Base-by-base conservation (phyloP, 2,113 vertebrate genomes). In the Pelecanoides urinatrix region DNA sequence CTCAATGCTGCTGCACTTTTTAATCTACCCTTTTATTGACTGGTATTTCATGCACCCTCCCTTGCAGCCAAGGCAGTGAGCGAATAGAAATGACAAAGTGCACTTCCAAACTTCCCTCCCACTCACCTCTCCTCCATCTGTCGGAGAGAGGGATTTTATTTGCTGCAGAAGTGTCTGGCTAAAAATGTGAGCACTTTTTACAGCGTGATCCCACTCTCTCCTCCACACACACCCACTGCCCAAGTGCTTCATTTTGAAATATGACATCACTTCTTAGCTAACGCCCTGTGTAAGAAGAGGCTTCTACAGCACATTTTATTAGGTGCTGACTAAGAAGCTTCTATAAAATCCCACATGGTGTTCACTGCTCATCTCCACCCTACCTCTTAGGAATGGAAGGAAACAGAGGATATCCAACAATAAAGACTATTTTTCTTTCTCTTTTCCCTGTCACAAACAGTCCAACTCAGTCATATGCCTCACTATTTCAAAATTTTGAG, bases 181-280 rank as follows among this genome's bases (percentile, higher is more conserved):
- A 97, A 97, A 97, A 96, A 96, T 95, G 94, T 91, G 92, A 96
- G 94, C 67, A 52, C 94, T 97, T 94, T 88, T 95, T 94, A 77
- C 86, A 91, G 94, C 80, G 91, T 26, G 59, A 92, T 92, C 95
- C 96, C 66, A 92, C 93, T 92, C 75, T 94, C 97, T 97, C 96
- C 96, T 97, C 97, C 95, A 96, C 85, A 63, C 77, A 96, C 97
- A 91, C 96, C 94, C 92, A 97, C 95, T 86, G 86, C 85, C 94
- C 92, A 96, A 96, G 95, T 66, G 91, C 82, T 91, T 89, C 76
- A 42, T 59, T 94, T 95, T 59, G 36, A 94, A 92, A 77, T 74
- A 91, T n/a, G 92, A 93, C 90, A 90, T n/a, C 30, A 42, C 90
- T 88, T 72, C 96, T 86, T 53, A 79, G 32, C 89, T 71, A 89